Percentiles rank a stretch among this genome's conserved stretches.
Conservation (phyloP, 2,888 invertebrate genomes). For the Pollenia griseotomentosa region DNA sequence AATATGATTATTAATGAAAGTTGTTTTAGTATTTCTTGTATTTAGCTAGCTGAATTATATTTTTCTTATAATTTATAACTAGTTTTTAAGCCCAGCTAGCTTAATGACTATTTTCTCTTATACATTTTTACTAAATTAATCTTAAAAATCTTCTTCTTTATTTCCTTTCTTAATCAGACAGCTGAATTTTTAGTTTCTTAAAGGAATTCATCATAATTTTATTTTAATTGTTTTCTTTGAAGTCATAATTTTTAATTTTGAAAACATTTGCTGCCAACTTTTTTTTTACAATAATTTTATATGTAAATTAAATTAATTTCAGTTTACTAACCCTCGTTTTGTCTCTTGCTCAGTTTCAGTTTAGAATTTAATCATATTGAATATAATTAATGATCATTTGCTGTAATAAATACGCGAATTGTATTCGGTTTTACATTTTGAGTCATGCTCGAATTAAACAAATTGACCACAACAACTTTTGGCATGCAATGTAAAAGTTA, state of each 20-base stretch:
- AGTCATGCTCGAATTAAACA: constrained; percentile 73
- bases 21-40: neutral
- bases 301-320: constrained; percentile 60
- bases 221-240: constrained; percentile 17
- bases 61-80: neutral
- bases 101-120: no score
- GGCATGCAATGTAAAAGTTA: constrained; percentile 66
- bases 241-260: constrained; percentile 14
- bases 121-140: no score
- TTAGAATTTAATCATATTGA: constrained; percentile 64
- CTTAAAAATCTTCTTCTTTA: neutral
- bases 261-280: neutral
- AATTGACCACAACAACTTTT: constrained; percentile 72
- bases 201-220: constrained; percentile 1
- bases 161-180: neutral
- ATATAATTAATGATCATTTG: constrained; percentile 73
- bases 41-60: constrained; percentile 33
- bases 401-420: constrained; percentile 72
- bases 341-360: neutral
- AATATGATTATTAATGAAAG: no score
- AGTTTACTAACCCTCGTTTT: constrained; percentile 35
- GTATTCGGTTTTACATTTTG: constrained; percentile 69
- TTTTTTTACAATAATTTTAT: constrained; percentile 19
- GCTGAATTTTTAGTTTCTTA: neutral
- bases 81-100: neutral